Evolutionary conservation across 2,113 vertebrate species (phyloP).

Genomic region (Clarias magur): DNA sequence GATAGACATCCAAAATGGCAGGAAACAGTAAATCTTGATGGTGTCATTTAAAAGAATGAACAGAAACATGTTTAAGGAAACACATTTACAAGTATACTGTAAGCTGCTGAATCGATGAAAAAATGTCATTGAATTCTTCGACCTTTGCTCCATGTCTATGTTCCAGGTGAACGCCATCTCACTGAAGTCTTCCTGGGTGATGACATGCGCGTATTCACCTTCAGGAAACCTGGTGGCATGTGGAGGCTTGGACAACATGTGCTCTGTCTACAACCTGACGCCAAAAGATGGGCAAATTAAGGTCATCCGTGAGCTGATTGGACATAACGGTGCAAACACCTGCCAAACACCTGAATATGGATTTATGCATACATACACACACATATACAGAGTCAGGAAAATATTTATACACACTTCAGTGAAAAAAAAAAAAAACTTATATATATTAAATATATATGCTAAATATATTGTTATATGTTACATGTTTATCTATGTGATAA

Average conservation of each 20-base stretch:
- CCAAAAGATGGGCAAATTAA: slow-evolving; percentile 92
- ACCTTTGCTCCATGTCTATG: not conserved
- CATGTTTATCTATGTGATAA: too few relatives aligned
- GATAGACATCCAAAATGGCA: not conserved
- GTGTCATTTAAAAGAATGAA: not conserved
- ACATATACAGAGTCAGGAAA: not conserved
- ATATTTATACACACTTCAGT: too few relatives aligned
- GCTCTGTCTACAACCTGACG: slow-evolving; percentile 97
- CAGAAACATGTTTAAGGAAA: not conserved
- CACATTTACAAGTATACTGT: not conserved
- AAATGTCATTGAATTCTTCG: too few relatives aligned
- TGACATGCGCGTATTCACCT: slow-evolving; percentile 96
- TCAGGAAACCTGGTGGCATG: slow-evolving; percentile 97
- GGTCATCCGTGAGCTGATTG: slow-evolving; percentile 93
- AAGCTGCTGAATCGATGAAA: not conserved
- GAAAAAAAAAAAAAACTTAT: too few relatives aligned
- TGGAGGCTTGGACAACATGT: slow-evolving; percentile 97
- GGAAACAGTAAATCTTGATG: not conserved
- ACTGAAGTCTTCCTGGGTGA: slow-evolving; percentile 96
- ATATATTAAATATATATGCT: too few relatives aligned
- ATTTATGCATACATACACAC: not conserved
- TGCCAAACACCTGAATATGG: not conserved
- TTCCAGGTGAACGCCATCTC: slow-evolving; percentile 93
- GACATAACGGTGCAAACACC: slow-evolving; percentile 81
- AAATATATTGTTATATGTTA: too few relatives aligned